phyloP scores from a whole-genome alignment of 2,888 invertebrate species.

The Hyalella azteca region DNA sequence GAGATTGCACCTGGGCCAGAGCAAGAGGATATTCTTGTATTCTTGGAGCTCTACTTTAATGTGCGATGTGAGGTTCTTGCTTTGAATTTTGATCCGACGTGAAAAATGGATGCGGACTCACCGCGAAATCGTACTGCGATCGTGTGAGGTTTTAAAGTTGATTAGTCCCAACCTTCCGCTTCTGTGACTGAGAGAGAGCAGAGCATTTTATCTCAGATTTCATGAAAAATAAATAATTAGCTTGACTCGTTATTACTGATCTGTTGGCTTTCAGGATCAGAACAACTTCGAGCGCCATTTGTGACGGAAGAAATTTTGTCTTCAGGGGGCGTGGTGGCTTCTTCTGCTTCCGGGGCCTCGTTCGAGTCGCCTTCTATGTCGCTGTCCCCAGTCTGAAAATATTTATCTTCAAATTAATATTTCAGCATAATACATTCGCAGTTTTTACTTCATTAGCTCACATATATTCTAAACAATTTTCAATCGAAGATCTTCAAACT shows the following conservation, averaged over 20 bases:
- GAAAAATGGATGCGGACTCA: not conserved
- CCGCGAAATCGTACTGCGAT: not conserved
- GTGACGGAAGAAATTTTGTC: conserved; percentile 36
- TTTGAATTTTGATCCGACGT: not conserved
- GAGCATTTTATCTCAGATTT: not conserved
- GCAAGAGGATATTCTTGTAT: too few species aligned
- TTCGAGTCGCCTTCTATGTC: conserved; percentile 71
- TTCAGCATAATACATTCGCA: not conserved
- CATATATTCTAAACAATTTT: too few species aligned
- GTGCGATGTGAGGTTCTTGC: not conserved
- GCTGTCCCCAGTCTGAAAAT: conserved; percentile 67
- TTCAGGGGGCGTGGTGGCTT: not conserved
- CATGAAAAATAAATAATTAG: not conserved
- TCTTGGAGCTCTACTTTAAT: not conserved
- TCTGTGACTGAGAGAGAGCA: not conserved
- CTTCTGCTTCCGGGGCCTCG: conserved; percentile 63
- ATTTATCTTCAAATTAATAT: not conserved
- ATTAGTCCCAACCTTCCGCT: too few species aligned
- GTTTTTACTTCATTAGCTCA: not conserved
- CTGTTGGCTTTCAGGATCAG: conserved; percentile 55
- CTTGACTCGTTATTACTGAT: conserved; percentile 18
- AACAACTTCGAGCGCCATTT: conserved; percentile 53
- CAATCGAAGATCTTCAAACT: too few species aligned
- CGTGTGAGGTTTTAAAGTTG: not conserved
- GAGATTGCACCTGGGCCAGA: too few species aligned